phyloP scores from a whole-genome alignment of 2,113 vertebrate genomes.

The Chinchilla lanigera region DNA sequence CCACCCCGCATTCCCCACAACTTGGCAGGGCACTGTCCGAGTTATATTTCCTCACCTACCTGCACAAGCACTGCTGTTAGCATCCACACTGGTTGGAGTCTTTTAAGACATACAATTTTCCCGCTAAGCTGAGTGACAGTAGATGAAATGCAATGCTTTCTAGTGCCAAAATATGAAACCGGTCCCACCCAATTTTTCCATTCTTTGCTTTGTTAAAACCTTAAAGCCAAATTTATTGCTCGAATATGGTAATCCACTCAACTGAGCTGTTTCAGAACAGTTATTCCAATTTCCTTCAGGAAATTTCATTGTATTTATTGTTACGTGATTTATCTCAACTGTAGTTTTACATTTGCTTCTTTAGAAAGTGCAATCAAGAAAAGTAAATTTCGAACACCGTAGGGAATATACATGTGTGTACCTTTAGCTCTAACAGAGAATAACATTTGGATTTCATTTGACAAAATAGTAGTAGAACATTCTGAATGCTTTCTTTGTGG shows the following conservation, averaged over 20 bases:
- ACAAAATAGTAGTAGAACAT: background rate
- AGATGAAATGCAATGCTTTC: background rate
- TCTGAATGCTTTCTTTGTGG: background rate
- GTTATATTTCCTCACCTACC: background rate
- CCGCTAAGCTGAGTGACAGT: background rate
- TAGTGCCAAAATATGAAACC: background rate
- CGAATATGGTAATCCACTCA: background rate
- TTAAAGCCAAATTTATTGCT: background rate
- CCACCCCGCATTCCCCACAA: background rate
- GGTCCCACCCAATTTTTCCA: background rate
- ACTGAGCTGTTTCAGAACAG: background rate
- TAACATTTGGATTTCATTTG: background rate
- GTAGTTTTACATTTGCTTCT: background rate
- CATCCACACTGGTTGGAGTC: fast-evolving
- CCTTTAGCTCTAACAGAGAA: background rate
- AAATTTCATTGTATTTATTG: conserved; percentile 7
- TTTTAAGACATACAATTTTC: background rate
- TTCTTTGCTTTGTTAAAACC: conserved; percentile 20
- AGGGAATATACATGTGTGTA: background rate
- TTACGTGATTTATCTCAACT: conserved; percentile 3
- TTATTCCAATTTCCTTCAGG: conserved; percentile 20
- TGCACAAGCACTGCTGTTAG: background rate
- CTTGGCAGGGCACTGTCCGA: background rate
- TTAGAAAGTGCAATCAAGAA: background rate
- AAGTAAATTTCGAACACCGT: background rate